Evolutionary conservation across 2,797 vertebrate genomes (phyloP).

Genomic region (Gymnoscopelus braueri): DNA sequence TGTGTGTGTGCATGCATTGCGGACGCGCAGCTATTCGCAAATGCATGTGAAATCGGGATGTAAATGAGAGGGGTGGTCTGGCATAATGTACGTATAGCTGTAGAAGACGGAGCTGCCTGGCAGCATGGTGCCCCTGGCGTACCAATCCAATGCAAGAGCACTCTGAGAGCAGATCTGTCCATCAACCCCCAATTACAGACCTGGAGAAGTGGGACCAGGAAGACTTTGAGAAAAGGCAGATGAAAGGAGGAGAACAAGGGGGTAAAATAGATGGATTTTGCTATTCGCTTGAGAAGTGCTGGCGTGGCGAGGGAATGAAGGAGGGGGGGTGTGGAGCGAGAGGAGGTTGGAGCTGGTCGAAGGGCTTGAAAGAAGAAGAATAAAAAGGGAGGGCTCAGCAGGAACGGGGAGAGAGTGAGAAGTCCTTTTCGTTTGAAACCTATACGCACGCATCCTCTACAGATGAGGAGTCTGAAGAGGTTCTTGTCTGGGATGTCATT

Average conservation of each 20-base stretch:
- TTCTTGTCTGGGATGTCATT: conserved; percentile 12
- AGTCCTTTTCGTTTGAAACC: conserved; percentile 23
- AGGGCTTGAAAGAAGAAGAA: conserved; percentile 9
- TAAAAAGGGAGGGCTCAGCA: not conserved
- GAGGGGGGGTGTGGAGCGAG: not conserved
- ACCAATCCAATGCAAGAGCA: conserved; percentile 3
- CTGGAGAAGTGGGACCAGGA: not conserved
- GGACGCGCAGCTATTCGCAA: conserved; percentile 6
- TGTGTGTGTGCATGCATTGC: conserved; percentile 3
- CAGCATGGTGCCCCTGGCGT: conserved; percentile 34
- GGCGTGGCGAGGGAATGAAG: not conserved
- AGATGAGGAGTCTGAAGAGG: conserved; percentile 23
- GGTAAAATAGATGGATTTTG: conserved; percentile 15
- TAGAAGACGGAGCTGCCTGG: conserved; percentile 18
- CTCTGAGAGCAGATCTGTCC: conserved; percentile 29
- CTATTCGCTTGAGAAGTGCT: not conserved
- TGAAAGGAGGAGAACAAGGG: conserved; percentile 13
- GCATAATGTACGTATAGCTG: conserved; percentile 21
- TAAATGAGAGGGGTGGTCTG: conserved; percentile 28
- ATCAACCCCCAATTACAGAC: conserved; percentile 33
- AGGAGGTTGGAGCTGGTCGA: conserved; percentile 7
- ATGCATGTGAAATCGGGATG: conserved; percentile 38
- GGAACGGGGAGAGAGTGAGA: not conserved
- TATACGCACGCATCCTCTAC: conserved; percentile 13
- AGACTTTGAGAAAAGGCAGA: not conserved